Evolutionary conservation across 2,113 vertebrate species (phyloP), one percentile per base, ranked within the genome.

Genomic region (Rhinolophus sinicus): DNA sequence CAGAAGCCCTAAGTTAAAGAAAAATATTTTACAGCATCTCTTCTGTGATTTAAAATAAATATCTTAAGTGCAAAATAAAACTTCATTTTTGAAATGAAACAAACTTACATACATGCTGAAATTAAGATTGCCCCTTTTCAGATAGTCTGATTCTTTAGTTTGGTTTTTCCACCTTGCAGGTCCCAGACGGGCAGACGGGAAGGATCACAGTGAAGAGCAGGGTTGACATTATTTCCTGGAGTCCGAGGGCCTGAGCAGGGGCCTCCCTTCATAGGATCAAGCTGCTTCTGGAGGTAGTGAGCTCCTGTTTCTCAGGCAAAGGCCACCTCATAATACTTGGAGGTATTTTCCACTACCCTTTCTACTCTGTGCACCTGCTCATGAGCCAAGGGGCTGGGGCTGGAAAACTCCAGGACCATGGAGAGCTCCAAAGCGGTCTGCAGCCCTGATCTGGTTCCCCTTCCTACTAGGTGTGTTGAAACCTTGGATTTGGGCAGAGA

Each of bases 391-490:
- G 10, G 3, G 11, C 2, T 18, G 22, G 2, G 22, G 11, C 75
- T 44, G 14, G 30, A 52, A 87, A 73, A 35, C 11, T 69, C 30
- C 87, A 97, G 95, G 2, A 97, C 95, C 94, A 70, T 0, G 83
- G 95, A 96, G 90, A 96, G 93, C 56, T 91, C 93, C 56, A 5
- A 1, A 24, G 24, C 21, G 14, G 0, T 0, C n/a, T 1, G 4
- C 0, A 11, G 26, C 18, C 26, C 4, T 21, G 33, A 24, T 6
- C 12, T 44, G 13, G 5, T 35, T 47, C 4, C 3, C 22, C 21
- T 2, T 28, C 0, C n/a, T 6, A 0, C 6, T 8, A 62, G 67
- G 54, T 35, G 18, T 1, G 15, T 38, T 78, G 62, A 56, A 44
- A 13, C 65, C 54, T 67, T 44, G 38, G 85, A 50, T 50, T 52